Base-by-base conservation (phyloP, 2,888 invertebrate genomes). In the Leptinotarsa rubiginosa region DNA sequence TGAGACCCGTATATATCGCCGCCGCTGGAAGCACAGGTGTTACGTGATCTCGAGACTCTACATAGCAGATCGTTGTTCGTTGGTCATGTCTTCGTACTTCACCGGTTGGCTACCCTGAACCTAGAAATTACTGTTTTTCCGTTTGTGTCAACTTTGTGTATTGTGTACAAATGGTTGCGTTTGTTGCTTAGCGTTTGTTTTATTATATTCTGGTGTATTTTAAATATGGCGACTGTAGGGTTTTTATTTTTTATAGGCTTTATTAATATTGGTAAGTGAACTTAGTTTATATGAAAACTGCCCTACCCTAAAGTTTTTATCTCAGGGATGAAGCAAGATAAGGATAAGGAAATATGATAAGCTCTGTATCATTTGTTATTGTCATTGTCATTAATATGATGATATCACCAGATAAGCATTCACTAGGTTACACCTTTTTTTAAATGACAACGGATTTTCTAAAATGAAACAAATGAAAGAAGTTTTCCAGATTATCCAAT, bases 341-440 rank as follows among this genome's bases (percentile, higher is more conserved):
- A 56, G 18, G 10, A 41, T 62, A 12, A 62, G 62, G 25, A 62
- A 41, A 4, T 1, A 7, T 41, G 62, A 62, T 62, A 41, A 62
- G 15, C 25, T 12, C 22, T 56, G 41, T 62, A 41, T 41, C 62
- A 16, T 62, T 25, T 62, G 62, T 62, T 62, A 16, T 50, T 15
- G n/a, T 50, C 15, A 16, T 50, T 15, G n/a, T 50, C 15, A 50
- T 31, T 62, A 41, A 41, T 41, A 10, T 41, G 62, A 62, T 62
- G 62, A 62, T 62, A 31, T 62, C 62, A 62, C 31, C n/a, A 62
- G 62, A 41, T 22, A 56, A 56, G 12, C 20, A 56, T 31, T 41
- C n/a, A 25, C 0, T 31, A 31, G 62, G 62, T 62, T 62, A 62
- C 62, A 62, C 62, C 62, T 41, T 31, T 62, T 56, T 62, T 62